Percentiles rank a stretch among this genome's conserved stretches.
Conservation (phyloP, 2,888 invertebrate genomes). For the Cacoxenus indagator region DNA sequence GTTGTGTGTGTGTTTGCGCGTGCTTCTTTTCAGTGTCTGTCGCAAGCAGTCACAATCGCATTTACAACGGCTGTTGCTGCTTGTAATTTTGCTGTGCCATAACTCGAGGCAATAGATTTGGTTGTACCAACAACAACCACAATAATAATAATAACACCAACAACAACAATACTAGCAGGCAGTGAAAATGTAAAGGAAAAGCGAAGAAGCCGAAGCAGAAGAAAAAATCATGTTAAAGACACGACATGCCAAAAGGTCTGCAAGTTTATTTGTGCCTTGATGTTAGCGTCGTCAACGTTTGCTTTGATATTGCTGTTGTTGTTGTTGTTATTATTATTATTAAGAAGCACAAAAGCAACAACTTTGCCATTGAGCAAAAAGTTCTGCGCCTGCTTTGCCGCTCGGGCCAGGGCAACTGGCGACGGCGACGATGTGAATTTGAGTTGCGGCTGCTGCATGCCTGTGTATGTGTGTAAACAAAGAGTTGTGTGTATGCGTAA, state of each 20-base stretch:
- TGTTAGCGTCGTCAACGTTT: neutral
- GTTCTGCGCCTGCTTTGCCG: neutral
- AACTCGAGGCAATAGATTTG: neutral
- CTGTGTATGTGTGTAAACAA: neutral
- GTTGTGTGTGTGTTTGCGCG: neutral
- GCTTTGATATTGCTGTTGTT: neutral
- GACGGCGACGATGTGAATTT: neutral
- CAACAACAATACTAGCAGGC: too few species aligned
- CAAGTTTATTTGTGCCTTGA: neutral
- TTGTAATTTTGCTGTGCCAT: neutral
- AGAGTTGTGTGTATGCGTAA: neutral
- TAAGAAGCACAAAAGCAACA: slow-evolving; percentile 1
- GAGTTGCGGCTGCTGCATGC: neutral
- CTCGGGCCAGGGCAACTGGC: neutral
- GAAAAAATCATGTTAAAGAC: too few species aligned
- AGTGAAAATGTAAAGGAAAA: too few species aligned
- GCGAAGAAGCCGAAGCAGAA: too few species aligned
- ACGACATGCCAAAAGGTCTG: too few species aligned
- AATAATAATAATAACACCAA: neutral
- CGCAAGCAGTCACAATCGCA: too few species aligned
- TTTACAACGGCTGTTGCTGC: neutral
- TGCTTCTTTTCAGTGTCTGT: too few species aligned
- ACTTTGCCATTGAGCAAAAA: neutral
- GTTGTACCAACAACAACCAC: neutral
- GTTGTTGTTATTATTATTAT: neutral